These are phyloP conservation scores for Emys orbicularis DNA, from an alignment of 2,797 vertebrate genomes.

Conservation along the genomic window DNA sequence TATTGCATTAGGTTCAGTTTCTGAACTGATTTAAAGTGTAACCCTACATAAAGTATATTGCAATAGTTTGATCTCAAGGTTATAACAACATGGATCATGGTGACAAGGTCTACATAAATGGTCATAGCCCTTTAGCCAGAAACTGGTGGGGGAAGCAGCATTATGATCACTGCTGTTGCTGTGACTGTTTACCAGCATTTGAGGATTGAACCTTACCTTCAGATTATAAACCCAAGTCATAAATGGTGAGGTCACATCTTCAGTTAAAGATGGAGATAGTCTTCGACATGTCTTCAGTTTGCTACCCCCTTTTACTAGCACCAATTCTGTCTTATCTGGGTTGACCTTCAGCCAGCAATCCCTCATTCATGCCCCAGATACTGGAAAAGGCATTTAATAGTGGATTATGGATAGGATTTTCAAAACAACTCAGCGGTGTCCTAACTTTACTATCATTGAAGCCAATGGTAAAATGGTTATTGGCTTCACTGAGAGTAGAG, in stretches of 20 bases:
- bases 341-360: background rate
- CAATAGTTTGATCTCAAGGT: conserved; percentile 26
- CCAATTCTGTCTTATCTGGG: background rate
- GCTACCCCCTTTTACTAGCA: background rate
- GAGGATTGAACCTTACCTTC: background rate
- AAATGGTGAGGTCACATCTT: background rate
- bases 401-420: background rate
- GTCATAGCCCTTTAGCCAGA: conserved; percentile 43
- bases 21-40: background rate
- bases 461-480: background rate
- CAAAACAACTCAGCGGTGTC: background rate
- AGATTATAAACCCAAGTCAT: background rate
- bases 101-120: conserved; percentile 32
- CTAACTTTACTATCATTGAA: background rate
- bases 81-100: conserved; percentile 19
- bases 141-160: conserved; percentile 8
- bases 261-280: background rate
- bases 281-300: background rate
- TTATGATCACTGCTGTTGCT: background rate
- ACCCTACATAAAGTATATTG: background rate
- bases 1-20: conserved; percentile 13
- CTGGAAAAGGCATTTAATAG: background rate
- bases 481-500: background rate
- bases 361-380: background rate
- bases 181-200: background rate